Evolutionary conservation across 2,113 vertebrate genomes (phyloP).

Genomic region (Solenodon paradoxus): DNA sequence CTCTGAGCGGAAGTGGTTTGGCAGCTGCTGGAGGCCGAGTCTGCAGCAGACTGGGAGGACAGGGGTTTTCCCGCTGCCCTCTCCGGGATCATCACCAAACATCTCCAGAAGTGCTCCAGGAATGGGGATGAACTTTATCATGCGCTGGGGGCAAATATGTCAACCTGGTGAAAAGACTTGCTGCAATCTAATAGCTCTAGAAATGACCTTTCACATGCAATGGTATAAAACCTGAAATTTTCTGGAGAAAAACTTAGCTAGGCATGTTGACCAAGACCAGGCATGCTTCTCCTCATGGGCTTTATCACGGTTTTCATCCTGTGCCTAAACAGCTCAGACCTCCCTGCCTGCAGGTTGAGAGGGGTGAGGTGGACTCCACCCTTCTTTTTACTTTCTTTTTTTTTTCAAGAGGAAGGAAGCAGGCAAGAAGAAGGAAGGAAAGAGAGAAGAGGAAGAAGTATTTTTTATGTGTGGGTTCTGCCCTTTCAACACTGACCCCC

Average conservation of each 20-base stretch:
- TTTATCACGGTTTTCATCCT: background rate
- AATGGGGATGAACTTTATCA: slow-evolving; percentile 35
- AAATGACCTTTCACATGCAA: background rate
- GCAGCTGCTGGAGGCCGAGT: background rate
- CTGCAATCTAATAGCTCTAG: background rate
- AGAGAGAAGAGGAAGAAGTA: too few relatives aligned
- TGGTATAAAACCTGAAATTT: background rate
- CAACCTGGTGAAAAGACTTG: slow-evolving; percentile 15
- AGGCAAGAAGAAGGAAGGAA: too few relatives aligned
- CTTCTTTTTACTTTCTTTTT: too few relatives aligned
- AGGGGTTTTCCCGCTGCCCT: background rate
- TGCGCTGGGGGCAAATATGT: slow-evolving; percentile 17
- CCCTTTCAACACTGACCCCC: background rate
- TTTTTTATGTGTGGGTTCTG: too few relatives aligned
- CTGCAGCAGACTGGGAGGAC: background rate
- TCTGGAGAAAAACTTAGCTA: background rate
- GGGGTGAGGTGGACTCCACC: background rate
- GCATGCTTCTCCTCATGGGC: fast-evolving
- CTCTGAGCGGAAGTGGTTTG: background rate
- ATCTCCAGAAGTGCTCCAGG: slow-evolving; percentile 34
- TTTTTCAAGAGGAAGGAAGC: too few relatives aligned
- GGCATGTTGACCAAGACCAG: background rate
- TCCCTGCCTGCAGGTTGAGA: background rate
- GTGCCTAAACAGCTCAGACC: background rate
- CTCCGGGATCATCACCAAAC: background rate